phyloP scores from a whole-genome alignment of 2,797 vertebrate genomes.

The Myotis myotis region DNA sequence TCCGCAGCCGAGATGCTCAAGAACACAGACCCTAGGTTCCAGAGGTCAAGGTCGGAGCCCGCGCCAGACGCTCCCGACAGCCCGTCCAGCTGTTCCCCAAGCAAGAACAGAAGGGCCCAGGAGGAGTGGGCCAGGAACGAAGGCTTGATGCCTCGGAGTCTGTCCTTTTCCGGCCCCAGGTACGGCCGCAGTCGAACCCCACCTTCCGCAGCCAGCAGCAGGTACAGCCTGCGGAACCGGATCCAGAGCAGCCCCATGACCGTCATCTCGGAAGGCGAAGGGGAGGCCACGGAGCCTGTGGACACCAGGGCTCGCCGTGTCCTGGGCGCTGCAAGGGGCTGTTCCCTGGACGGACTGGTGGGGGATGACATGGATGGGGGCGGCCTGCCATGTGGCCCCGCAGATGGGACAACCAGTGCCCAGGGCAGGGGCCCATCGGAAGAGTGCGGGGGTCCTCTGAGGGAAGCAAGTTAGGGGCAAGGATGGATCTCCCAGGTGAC shows the following conservation, averaged over 20 bases:
- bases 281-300: conserved; percentile 84
- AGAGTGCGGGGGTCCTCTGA: conserved; percentile 85
- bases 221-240: conserved; percentile 94
- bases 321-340: conserved; percentile 61
- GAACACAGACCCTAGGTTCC: conserved; percentile 94
- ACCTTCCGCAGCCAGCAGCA: conserved; percentile 97
- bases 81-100: conserved; percentile 87
- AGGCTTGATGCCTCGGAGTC: conserved; percentile 87
- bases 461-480: conserved; percentile 85
- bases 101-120: conserved; percentile 85
- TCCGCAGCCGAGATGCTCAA: conserved; percentile 97
- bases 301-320: conserved; percentile 77
- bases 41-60: conserved; percentile 88
- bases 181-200: conserved; percentile 94
- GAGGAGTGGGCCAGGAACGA: conserved; percentile 95
- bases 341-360: conserved; percentile 72
- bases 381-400: conserved; percentile 41
- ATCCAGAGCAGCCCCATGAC: conserved; percentile 99
- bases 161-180: conserved; percentile 87
- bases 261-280: conserved; percentile 96
- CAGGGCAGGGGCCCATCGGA: conserved; percentile 61
- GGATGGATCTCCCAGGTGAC: not conserved
- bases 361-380: conserved; percentile 66
- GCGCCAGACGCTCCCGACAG: conserved; percentile 82
- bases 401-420: conserved; percentile 67